These are phyloP conservation scores for Micrasema minimum DNA, from an alignment of 1,140 invertebrate species.

Conservation along the genomic window DNA sequence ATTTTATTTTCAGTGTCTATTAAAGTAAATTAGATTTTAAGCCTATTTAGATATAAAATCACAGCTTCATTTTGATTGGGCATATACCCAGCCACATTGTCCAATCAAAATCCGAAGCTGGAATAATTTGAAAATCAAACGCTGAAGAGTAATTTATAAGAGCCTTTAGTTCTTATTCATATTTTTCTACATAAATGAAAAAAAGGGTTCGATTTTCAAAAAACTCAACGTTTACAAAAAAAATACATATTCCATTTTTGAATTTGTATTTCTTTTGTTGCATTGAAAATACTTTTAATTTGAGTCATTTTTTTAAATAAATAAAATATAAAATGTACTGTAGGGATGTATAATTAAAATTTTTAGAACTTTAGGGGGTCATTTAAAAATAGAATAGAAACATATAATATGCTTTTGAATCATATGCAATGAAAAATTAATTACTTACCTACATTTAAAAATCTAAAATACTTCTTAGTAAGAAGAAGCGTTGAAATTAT, in stretches of 20 bases:
- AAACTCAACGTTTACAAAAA: conserved; percentile 1
- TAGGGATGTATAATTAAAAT: too few relatives aligned
- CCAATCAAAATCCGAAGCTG: conserved; percentile 54
- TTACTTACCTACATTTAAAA: not conserved
- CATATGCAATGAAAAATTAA: not conserved
- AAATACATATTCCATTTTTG: conserved; percentile 8
- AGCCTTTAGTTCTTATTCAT: not conserved
- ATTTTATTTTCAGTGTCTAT: too few relatives aligned
- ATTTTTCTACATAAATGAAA: conserved; percentile 22
- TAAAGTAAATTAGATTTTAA: too few relatives aligned
- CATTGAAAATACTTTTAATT: not conserved
- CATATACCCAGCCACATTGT: conserved; percentile 56
- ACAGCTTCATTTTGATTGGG: conserved; percentile 55
- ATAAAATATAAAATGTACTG: too few relatives aligned
- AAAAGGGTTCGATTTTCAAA: conserved; percentile 21
- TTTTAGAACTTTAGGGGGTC: too few relatives aligned
- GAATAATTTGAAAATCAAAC: conserved; percentile 34
- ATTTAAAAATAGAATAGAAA: too few relatives aligned
- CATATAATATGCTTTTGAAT: too few relatives aligned
- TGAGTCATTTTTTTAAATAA: too few relatives aligned
- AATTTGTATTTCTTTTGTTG: conserved; percentile 10
- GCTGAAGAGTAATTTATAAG: conserved; percentile 8
- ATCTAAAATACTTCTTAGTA: not conserved
- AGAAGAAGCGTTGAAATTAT: too few relatives aligned
- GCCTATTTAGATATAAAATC: conserved; percentile 1